Percentiles rank a stretch among this genome's conserved stretches.
Conservation (phyloP, 2,797 vertebrate species). For the Potorous gilbertii region DNA sequence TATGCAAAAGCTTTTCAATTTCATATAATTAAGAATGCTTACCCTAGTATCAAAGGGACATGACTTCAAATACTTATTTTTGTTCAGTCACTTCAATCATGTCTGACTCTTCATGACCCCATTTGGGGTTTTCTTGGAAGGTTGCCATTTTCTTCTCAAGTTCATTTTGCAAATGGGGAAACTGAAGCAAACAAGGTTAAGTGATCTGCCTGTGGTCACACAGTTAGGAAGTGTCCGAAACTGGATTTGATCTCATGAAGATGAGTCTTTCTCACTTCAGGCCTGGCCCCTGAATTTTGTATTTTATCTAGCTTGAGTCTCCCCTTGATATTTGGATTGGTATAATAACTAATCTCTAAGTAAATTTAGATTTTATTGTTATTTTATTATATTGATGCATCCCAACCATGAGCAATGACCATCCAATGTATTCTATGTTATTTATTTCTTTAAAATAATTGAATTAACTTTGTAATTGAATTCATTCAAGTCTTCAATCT, state of each 20-base stretch:
- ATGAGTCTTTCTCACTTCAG: background rate
- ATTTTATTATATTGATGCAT: background rate
- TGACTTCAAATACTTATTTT: background rate
- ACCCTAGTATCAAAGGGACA: background rate
- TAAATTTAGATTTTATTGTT: background rate
- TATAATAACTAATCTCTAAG: background rate
- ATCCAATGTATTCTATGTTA: background rate
- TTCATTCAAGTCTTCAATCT: background rate
- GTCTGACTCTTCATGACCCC: background rate
- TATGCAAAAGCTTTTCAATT: background rate
- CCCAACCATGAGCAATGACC: background rate
- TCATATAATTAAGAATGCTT: background rate
- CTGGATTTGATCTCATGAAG: background rate
- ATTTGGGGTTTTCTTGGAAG: background rate
- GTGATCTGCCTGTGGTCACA: background rate
- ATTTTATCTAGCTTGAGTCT: background rate
- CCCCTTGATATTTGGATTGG: background rate
- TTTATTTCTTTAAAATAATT: background rate
- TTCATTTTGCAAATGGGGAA: background rate
- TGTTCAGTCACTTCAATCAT: background rate
- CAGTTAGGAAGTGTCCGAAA: background rate
- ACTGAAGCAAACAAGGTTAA: background rate
- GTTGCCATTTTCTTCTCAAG: background rate
- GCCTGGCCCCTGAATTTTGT: background rate
- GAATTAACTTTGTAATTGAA: background rate